These are phyloP conservation scores for Epizoanthus stellaris DNA, from an alignment of 92 coral and sea anemone species.

Conservation along the genomic window DNA sequence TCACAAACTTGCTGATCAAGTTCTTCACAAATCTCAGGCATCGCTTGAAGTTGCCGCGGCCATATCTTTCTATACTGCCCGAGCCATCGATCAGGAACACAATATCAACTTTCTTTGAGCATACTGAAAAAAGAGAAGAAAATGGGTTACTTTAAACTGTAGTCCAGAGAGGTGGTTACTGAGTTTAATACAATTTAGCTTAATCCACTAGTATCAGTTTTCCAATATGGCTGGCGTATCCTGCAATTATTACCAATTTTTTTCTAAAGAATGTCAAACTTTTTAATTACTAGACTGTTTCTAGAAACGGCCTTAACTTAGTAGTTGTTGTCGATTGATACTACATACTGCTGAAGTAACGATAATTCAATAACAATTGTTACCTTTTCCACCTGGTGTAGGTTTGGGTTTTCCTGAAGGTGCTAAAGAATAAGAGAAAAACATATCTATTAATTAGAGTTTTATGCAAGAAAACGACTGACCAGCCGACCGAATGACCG, in stretches of 20 bases:
- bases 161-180: too few species aligned
- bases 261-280: too few species aligned
- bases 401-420: constrained; percentile 18
- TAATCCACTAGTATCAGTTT: too few species aligned
- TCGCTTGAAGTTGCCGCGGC: constrained; percentile 65
- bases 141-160: neutral
- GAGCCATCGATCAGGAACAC: constrained; percentile 55
- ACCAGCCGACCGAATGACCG: too few species aligned
- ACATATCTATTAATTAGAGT: neutral
- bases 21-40: constrained; percentile 62
- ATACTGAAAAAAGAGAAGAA: constrained; percentile 47
- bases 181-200: too few species aligned
- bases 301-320: neutral
- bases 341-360: neutral
- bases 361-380: neutral
- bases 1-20: too few species aligned
- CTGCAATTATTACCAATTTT: too few species aligned
- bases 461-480: too few species aligned
- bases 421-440: neutral
- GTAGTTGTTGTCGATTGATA: too few species aligned
- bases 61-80: too few species aligned
- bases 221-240: too few species aligned
- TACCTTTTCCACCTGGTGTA: constrained; percentile 63
- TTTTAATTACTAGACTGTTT: neutral
- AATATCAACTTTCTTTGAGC: constrained; percentile 54